Conservation (phyloP, 2,888 invertebrate species). For the Pelosia muscerda region DNA sequence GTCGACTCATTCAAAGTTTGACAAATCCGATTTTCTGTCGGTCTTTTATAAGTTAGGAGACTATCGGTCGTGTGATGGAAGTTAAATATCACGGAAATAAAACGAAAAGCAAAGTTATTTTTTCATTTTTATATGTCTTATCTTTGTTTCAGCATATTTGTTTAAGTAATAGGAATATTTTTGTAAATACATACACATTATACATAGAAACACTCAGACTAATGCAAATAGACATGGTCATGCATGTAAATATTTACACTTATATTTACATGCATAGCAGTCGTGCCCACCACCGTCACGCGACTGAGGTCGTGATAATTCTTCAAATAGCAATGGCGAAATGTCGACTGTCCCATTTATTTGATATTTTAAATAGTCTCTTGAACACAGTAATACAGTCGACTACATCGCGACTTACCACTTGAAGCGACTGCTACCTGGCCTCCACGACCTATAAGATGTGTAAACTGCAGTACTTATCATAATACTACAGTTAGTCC, state of each 20-base stretch:
- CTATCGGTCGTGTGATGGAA: constrained; percentile 37
- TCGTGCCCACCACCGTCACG: too few relatives aligned
- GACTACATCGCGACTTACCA: too few relatives aligned
- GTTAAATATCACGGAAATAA: constrained; percentile 21
- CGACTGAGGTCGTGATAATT: neutral
- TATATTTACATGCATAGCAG: too few relatives aligned
- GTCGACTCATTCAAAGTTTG: constrained; percentile 47
- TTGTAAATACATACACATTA: too few relatives aligned
- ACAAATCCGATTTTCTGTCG: constrained; percentile 51
- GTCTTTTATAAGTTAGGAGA: constrained; percentile 46
- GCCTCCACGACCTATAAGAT: too few relatives aligned
- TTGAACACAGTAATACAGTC: neutral
- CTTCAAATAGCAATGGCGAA: neutral
- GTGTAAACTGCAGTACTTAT: too few relatives aligned
- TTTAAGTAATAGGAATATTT: neutral
- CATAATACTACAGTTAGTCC: too few relatives aligned
- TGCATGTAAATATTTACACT: too few relatives aligned
- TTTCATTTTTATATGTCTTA: neutral
- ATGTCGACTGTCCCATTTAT: neutral
- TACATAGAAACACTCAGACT: too few relatives aligned
- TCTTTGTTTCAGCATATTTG: neutral
- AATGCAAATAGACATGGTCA: too few relatives aligned
- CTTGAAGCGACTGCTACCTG: too few relatives aligned
- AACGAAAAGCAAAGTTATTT: constrained; percentile 8
- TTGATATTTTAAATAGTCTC: neutral